Conservation (phyloP, 2,113 vertebrate genomes). For the Pangasianodon gigas region DNA sequence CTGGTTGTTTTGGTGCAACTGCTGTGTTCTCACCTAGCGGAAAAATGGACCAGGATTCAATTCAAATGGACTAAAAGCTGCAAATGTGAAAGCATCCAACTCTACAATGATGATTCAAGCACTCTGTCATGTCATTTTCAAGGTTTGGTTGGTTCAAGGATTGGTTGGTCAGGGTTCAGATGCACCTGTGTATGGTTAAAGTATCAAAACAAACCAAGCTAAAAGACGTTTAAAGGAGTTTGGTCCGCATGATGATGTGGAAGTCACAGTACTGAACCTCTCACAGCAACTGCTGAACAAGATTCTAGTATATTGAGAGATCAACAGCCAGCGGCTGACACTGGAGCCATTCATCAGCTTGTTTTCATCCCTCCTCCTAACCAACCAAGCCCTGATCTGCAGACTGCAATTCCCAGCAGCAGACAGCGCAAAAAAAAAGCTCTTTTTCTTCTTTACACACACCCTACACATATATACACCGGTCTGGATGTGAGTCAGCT, state of each 20-base stretch:
- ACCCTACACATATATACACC: slow-evolving; percentile 45
- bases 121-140: neutral
- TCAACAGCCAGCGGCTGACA: neutral
- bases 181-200: neutral
- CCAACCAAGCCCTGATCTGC: slow-evolving; percentile 56
- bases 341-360: slow-evolving; percentile 23
- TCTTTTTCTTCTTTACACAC: slow-evolving; percentile 56
- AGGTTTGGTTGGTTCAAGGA: neutral
- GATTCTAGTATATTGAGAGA: neutral
- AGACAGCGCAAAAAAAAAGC: neutral
- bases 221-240: neutral
- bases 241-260: neutral
- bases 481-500: neutral
- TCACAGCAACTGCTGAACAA: neutral
- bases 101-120: neutral
- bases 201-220: slow-evolving; percentile 40
- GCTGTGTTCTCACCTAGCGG: neutral
- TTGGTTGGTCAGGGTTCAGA: neutral
- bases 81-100: neutral
- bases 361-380: slow-evolving; percentile 30
- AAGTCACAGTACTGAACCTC: neutral
- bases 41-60: neutral
- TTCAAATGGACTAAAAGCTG: neutral
- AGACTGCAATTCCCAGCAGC: slow-evolving; percentile 49
- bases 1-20: neutral